phyloP scores from a whole-genome alignment of 2,797 vertebrate species.

The Psittacula echo region DNA sequence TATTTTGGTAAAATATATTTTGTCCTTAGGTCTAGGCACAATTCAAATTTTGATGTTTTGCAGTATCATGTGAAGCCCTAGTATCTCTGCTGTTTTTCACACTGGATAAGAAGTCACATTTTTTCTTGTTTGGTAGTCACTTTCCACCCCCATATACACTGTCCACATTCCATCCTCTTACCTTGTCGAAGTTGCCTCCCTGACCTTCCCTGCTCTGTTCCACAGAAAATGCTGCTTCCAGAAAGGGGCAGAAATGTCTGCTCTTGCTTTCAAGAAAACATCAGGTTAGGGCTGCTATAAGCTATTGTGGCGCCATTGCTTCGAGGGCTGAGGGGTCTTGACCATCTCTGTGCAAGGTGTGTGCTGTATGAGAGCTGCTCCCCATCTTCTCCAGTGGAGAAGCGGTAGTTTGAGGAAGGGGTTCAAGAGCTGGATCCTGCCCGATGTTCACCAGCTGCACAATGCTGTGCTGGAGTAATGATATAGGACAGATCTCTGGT shows the following conservation, averaged over 20 bases:
- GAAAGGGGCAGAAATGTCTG: neutral
- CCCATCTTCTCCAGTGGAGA: neutral
- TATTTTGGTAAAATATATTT: neutral
- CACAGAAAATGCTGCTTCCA: neutral
- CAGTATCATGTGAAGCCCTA: neutral
- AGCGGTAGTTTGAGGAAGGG: neutral
- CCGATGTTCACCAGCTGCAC: neutral
- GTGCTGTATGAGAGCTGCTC: neutral
- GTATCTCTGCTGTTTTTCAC: neutral
- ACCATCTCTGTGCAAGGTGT: neutral
- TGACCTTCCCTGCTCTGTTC: neutral
- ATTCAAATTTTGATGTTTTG: neutral
- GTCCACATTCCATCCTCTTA: neutral
- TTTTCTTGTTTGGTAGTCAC: neutral
- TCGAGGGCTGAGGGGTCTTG: neutral
- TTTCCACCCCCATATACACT: neutral
- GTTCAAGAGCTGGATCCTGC: neutral
- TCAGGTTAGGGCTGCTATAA: neutral
- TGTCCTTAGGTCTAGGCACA: neutral
- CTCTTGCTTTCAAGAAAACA: neutral
- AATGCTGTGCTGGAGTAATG: accelerated
- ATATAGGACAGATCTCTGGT: neutral
- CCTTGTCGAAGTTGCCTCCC: accelerated
- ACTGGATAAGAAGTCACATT: neutral
- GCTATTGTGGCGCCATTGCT: neutral